Percentiles rank a stretch among this genome's conserved stretches.
These are phyloP conservation scores for Cossypha polioptera DNA, from an alignment of 2,797 vertebrate species.

Conservation along the genomic window DNA sequence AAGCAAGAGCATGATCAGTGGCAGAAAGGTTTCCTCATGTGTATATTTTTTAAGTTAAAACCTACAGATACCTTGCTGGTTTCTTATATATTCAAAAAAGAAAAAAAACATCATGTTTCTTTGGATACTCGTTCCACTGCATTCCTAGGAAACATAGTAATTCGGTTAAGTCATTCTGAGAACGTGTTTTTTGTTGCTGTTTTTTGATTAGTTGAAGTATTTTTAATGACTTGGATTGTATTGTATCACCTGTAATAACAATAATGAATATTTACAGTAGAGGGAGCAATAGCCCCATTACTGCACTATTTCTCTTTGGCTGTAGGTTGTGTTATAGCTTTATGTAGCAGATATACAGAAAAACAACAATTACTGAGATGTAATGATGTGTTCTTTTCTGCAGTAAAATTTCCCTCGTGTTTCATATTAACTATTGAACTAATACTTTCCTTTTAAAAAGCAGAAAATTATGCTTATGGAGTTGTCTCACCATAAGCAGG, in stretches of 20 bases:
- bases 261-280: constrained; percentile 70
- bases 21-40: neutral
- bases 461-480: neutral
- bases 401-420: neutral
- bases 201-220: neutral
- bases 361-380: constrained; percentile 14
- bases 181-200: neutral
- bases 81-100: neutral
- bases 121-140: neutral
- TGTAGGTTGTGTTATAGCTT: constrained; percentile 5
- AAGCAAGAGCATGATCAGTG: neutral
- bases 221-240: neutral
- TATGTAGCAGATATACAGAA: neutral
- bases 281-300: constrained; percentile 73
- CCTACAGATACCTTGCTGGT: neutral
- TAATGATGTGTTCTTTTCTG: constrained; percentile 26
- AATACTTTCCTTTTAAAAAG: constrained; percentile 5
- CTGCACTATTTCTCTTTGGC: constrained; percentile 10
- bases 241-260: neutral
- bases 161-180: neutral
- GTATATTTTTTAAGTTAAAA: neutral
- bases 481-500: neutral
- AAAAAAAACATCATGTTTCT: neutral
- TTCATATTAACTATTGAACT: constrained; percentile 17
- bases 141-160: neutral